Conservation (phyloP, 2,113 vertebrate species). For the Vireo altiloquus region DNA sequence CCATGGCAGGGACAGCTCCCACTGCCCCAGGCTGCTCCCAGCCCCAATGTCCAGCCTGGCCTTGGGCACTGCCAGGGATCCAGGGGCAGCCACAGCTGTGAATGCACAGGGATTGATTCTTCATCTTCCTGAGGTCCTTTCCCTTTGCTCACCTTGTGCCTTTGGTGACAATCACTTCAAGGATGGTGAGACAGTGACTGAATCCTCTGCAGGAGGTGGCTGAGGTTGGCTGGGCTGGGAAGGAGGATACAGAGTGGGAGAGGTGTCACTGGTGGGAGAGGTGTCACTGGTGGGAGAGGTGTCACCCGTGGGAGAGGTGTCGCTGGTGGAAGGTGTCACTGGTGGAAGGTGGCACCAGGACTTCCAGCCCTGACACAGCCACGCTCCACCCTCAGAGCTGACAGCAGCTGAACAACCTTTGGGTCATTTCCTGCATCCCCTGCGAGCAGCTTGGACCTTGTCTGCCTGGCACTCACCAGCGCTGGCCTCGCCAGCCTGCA, state of each 20-base stretch:
- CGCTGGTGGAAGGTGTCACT: fast-evolving
- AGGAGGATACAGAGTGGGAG: not conserved
- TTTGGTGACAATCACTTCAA: not conserved
- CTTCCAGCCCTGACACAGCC: not conserved
- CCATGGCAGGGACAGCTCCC: not conserved
- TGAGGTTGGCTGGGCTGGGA: not conserved
- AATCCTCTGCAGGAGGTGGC: not conserved
- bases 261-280: fast-evolving
- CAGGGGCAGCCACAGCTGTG: not conserved
- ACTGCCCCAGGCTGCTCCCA: not conserved
- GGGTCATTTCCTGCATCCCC: not conserved
- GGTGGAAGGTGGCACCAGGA: fast-evolving
- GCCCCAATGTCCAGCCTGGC: not conserved
- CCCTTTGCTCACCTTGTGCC: not conserved
- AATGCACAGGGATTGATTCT: not conserved
- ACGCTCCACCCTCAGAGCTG: not conserved
- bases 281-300: fast-evolving
- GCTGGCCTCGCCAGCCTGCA: too few species aligned
- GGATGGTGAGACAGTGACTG: not conserved
- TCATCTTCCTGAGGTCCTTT: not conserved
- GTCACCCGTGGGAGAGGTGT: not conserved
- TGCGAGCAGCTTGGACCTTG: not conserved
- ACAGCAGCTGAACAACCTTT: not conserved
- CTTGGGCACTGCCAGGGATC: not conserved
- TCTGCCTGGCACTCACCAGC: fast-evolving